Evolutionary conservation across 2,888 invertebrate species (phyloP), one percentile per base, ranked within the genome.

Genomic region (Scaptomyza polygonia): DNA sequence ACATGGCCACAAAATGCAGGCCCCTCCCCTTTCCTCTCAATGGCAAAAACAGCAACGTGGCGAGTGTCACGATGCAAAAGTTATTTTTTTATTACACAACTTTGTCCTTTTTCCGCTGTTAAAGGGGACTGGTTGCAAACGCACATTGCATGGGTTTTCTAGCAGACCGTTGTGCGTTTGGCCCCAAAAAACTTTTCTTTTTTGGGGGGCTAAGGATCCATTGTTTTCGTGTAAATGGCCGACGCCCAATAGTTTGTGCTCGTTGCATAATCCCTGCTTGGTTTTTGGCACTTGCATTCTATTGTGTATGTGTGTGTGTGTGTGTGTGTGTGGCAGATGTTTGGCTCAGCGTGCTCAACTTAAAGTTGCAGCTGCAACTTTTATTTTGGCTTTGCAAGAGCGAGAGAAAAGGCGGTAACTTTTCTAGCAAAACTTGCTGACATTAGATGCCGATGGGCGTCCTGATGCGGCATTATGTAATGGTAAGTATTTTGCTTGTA

Each of bases 401-500:
- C 11, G 12, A 12, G 12, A 8, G 36, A 42, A 8, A n/a, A 14
- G 49, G 25, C 30, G 40, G 30, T 56, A 76, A 78, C 72, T 80
- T 77, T 80, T 72, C 65, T 59, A 59, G 34, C 58, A 56, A 56
- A 73, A 71, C 64, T 78, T 64, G 68, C 58, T 62, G 73, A 73
- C 83, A 76, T 68, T 65, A 40, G 75, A 72, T 68, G 79, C 44
- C 77, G 27, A 56, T 57, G 68, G 53, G 39, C 39, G 44, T 14
- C 30, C 9, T n/a, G 54, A 51, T n/a, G 18, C 32, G 32, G 65
- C 48, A 54, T 65, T 72, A 64, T 69, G 73, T 82, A 82, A 86
- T 87, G 72, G 64, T 72, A 88, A 88, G 86, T 76, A 82, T 82
- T 88, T 82, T 64, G 79, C 79, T 65, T 76, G 79, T 88, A 86